Evolutionary conservation across 2,888 invertebrate genomes (phyloP), one percentile per base, ranked within the genome.

Genomic region (Drosophila mimica): DNA sequence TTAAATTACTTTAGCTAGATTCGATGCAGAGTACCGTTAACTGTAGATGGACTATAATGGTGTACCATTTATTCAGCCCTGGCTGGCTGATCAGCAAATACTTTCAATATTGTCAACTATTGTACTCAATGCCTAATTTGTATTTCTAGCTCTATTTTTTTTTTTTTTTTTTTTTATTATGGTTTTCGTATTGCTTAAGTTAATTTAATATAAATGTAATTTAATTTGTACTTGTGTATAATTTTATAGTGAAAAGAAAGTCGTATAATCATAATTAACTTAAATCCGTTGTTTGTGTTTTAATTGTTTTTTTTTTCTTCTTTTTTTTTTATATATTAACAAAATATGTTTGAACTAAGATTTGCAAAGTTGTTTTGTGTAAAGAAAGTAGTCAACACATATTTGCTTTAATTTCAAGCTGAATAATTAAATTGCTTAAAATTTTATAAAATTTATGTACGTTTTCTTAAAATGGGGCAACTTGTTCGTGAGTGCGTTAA

Each of bases 1-100:
- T 75, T 92, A 76, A 91, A 91, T 69, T 92, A 90, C 82, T 93
- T 92, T 70, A 92, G 77, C 67, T 89, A 89, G 76, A 77, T 62
- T 48, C 69, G 40, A 63, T 5, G 49, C 69, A 31, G 17, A 36
- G 28, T 54, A 38, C 49, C 70, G 43, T 31, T 28, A 34, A 15
- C 48, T 52, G 34, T 31, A 25, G 11, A 63, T 9, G 25, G 54
- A 54, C 30, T 54, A 34, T 33, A 15, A 17, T 43, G 38, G 25
- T n/a, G n/a, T 46, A 43, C 58, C 25, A 13, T 49, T 40, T 33
- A 52, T 30, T 38, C 49, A 49, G 51, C 65, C 31, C 31, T 51
- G 59, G 34, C 30, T 58, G 46, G 59, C 48, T 46, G 53, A 36
- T 43, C 51, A 17, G 33, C 31, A 20, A 15, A 48, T 57, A 34